Evolutionary conservation across 2,797 vertebrate species (phyloP), one percentile per base, ranked within the genome.

Genomic region (Enteromius radiatus): DNA sequence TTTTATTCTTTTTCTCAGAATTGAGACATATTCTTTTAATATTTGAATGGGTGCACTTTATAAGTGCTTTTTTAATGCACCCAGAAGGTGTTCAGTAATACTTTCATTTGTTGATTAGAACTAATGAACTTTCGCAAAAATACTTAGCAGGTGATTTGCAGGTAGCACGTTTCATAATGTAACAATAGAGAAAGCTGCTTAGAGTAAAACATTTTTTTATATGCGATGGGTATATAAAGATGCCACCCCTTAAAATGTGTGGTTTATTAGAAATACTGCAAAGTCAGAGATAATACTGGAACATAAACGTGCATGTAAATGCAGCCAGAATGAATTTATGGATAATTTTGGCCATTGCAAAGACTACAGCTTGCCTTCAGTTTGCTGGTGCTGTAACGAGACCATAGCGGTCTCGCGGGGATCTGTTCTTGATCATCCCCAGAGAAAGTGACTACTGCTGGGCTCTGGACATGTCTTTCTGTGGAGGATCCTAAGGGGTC

Each of bases 401-500:
- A 76, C 64, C 52, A 67, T 82, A 31, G 26, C 64, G 71, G 56
- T 70, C 38, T 65, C 70, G 28, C 36, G 56, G 45, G 70, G 41
- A 52, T 31, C 36, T 47, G 26, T 77, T 83, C 74, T 47, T 70
- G 4, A 45, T 38, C 83, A 76, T 63, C 31, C 82, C 74, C 59
- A 49, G 17, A 86, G 68, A 71, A 78, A 52, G 65, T 31, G 68
- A 65, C 73, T 65, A 28, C 56, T 54, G 83, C 76, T 81, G 73
- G 78, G 43, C 70, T 84, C 82, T 76, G 76, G 82, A 82, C 70
- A 64, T 67, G 77, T 79, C 70, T 82, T 88, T 90, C 86, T 85
- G 56, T 84, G 84, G 86, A 15, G 79, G 64, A 83, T 85, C 84
- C 70, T 77, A 63, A 74, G 75, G 80, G 83, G 77, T 86, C 74